These are phyloP conservation scores for Dinoponera quadriceps DNA, from an alignment of 1,140 invertebrate genomes.

Conservation along the genomic window DNA sequence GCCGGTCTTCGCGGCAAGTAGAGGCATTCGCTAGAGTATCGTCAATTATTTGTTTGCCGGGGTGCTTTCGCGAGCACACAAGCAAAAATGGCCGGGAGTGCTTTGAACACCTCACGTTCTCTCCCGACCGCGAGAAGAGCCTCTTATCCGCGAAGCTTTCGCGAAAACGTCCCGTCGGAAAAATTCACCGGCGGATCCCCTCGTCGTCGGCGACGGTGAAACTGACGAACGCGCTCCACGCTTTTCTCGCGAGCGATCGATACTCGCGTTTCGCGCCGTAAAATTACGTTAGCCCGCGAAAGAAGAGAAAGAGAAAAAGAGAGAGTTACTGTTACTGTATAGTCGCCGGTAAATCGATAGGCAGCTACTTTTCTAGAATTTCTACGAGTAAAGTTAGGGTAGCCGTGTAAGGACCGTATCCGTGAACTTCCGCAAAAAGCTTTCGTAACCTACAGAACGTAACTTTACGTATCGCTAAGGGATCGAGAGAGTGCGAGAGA, in stretches of 20 bases:
- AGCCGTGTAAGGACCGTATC: constrained; percentile 26
- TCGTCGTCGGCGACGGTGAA: too few relatives aligned
- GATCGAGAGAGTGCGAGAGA: neutral
- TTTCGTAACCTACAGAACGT: constrained; percentile 28
- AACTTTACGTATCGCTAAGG: constrained; percentile 42
- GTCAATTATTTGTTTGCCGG: constrained; percentile 67
- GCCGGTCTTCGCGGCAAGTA: constrained; percentile 13
- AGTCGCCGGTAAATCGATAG: constrained; percentile 60
- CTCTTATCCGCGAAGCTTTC: constrained; percentile 24
- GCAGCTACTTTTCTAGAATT: constrained; percentile 69
- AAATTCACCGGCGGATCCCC: neutral
- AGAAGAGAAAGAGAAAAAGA: constrained; percentile 17
- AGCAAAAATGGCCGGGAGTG: neutral
- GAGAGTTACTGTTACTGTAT: constrained; percentile 60
- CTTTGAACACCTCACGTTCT: neutral
- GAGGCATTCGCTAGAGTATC: constrained; percentile 59
- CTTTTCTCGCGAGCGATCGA: constrained; percentile 19
- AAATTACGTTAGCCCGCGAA: constrained; percentile 13
- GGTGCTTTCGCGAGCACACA: constrained; percentile 11
- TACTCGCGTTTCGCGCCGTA: constrained; percentile 41
- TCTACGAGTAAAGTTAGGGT: constrained; percentile 61
- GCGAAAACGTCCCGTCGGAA: constrained; percentile 3
- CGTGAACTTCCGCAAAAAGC: constrained; percentile 42
- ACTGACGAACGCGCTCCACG: neutral
- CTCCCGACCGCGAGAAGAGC: neutral